Evolutionary conservation across 1,140 invertebrate genomes (phyloP).

Genomic region (Drosophila lacertosa): DNA sequence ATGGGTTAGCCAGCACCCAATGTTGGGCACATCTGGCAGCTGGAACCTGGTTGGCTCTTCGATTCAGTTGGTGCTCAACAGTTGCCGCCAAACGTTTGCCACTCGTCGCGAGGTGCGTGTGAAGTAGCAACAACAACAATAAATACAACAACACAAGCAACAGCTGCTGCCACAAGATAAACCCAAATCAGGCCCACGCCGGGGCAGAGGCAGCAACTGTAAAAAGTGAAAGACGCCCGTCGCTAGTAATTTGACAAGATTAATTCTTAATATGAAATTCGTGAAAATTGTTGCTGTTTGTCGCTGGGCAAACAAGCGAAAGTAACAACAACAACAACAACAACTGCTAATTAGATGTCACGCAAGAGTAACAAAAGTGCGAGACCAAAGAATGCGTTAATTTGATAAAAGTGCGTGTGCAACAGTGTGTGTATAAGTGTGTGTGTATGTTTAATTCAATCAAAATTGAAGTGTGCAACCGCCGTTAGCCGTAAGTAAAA

Average conservation of each 20-base stretch:
- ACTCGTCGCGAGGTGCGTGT: conserved; percentile 42
- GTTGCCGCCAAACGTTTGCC: conserved; percentile 57
- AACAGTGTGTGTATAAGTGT: conserved; percentile 10
- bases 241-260: conserved; percentile 49
- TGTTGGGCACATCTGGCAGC: conserved; percentile 57
- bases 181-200: conserved; percentile 22
- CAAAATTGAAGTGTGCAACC: conserved; percentile 13
- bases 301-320: conserved; percentile 61
- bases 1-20: conserved; percentile 54
- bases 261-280: conserved; percentile 66
- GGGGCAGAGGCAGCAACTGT: conserved; percentile 26
- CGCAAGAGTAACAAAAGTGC: conserved; percentile 38
- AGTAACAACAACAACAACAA: conserved; percentile 45
- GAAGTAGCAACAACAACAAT: conserved; percentile 11
- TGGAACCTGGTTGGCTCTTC: conserved; percentile 16
- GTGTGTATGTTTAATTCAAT: conserved; percentile 15
- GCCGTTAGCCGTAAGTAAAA: conserved; percentile 42
- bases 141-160: no score
- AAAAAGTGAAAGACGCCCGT: conserved; percentile 72
- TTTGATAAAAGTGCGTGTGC: conserved; percentile 19
- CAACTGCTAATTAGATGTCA: conserved; percentile 63
- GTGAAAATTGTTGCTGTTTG: conserved; percentile 40
- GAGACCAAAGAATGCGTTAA: conserved; percentile 51
- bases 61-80: conserved; percentile 63
- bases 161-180: not conserved